Evolutionary conservation across 2,113 vertebrate species (phyloP).

Genomic region (Labrus mixtus): DNA sequence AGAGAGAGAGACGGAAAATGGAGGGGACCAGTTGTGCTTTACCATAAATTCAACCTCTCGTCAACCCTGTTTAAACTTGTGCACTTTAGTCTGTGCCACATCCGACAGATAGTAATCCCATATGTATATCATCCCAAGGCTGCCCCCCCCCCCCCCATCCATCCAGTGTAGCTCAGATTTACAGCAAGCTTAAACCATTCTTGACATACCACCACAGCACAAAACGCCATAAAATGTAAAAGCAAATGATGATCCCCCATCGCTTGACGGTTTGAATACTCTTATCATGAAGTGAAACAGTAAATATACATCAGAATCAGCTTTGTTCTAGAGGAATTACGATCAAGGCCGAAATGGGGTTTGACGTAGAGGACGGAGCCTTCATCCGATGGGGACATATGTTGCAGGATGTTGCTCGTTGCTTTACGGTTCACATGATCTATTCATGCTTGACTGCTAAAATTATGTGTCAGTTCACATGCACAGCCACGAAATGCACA

Average conservation of each 20-base stretch:
- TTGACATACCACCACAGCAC: neutral
- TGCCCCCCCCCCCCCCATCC: too few species aligned
- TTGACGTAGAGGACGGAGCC: neutral
- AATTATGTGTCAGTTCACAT: conserved; percentile 79
- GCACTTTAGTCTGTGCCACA: conserved; percentile 19
- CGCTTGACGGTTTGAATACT: conserved; percentile 1
- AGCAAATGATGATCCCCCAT: neutral
- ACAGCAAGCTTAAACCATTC: conserved; percentile 23
- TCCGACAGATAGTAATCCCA: conserved; percentile 48
- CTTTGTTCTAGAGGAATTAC: conserved; percentile 4
- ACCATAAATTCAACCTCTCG: conserved; percentile 1
- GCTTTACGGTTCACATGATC: conserved; percentile 71
- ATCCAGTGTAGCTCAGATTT: conserved; percentile 33
- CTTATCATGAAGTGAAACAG: conserved; percentile 10
- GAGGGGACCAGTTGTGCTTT: conserved; percentile 13
- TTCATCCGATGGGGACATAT: conserved; percentile 61
- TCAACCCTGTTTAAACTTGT: conserved; percentile 35
- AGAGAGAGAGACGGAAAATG: conserved; percentile 10
- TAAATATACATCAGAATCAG: conserved; percentile 25
- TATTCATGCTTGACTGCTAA: conserved; percentile 72
- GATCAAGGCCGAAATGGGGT: neutral
- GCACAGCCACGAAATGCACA: conserved; percentile 60
- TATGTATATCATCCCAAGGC: conserved; percentile 24
- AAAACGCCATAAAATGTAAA: conserved; percentile 29
- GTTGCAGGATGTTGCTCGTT: conserved; percentile 61